Evolutionary conservation across 2,797 vertebrate species (phyloP).

Genomic region (Characodon lateralis): DNA sequence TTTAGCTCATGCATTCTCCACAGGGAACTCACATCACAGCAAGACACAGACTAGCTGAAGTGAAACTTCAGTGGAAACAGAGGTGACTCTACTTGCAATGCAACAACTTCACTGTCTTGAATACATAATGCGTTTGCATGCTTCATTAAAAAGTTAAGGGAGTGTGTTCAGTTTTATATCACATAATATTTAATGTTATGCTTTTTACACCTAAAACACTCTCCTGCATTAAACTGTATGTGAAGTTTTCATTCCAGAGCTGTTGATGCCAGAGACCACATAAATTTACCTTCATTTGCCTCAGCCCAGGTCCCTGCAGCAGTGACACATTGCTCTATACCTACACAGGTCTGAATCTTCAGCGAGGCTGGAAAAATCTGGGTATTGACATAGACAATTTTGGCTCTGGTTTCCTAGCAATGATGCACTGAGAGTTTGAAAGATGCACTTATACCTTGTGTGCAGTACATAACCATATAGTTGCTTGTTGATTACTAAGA

Average conservation of each 20-base stretch:
- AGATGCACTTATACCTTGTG: neutral
- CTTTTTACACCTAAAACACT: constrained; percentile 33
- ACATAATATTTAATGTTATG: constrained; percentile 24
- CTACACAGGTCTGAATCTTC: constrained; percentile 40
- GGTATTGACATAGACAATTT: constrained; percentile 39
- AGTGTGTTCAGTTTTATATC: constrained; percentile 23
- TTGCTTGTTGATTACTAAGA: constrained; percentile 4
- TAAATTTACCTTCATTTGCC: constrained; percentile 50
- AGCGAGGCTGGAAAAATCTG: constrained; percentile 20
- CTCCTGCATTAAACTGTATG: constrained; percentile 23
- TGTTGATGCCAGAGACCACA: constrained; percentile 53
- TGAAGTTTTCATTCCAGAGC: constrained; percentile 31
- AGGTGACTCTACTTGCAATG: constrained; percentile 23
- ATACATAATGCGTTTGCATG: constrained; percentile 36
- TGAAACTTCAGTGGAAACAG: constrained; percentile 34
- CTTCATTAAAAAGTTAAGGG: constrained; percentile 37
- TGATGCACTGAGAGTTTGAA: constrained; percentile 2
- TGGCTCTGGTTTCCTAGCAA: constrained; percentile 14
- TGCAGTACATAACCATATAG: constrained; percentile 2
- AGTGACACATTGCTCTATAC: constrained; percentile 36
- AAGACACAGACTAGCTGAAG: constrained; percentile 33
- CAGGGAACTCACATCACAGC: constrained; percentile 30
- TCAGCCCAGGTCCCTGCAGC: constrained; percentile 20
- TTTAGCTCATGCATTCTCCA: constrained; percentile 20
- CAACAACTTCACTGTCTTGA: constrained; percentile 18